Conservation (phyloP, 1,140 invertebrate species). For the Teleogryllus occipitalis region DNA sequence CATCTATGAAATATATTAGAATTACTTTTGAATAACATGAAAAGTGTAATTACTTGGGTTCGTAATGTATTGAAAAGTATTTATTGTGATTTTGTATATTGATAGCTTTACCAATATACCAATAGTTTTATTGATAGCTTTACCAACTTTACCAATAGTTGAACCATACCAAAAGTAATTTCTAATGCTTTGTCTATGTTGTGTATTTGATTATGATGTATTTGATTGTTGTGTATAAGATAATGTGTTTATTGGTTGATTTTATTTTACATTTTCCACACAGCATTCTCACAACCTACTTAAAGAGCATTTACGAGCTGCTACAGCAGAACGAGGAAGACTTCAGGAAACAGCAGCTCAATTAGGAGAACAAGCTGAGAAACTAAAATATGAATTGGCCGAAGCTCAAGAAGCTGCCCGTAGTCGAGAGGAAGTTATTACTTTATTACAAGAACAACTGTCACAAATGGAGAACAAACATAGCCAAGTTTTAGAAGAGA, state of each 20-base stretch:
- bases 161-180: no score
- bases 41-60: no score
- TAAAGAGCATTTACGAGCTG: slow-evolving; percentile 26
- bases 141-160: no score
- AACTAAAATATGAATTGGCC: slow-evolving; percentile 29
- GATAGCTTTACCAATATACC: no score
- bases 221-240: not conserved
- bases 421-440: slow-evolving; percentile 28
- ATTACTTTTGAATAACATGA: no score
- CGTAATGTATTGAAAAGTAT: no score
- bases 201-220: not conserved
- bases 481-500: slow-evolving; percentile 18
- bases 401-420: slow-evolving; percentile 26
- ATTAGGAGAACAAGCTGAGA: slow-evolving; percentile 25
- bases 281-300: slow-evolving; percentile 20
- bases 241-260: no score
- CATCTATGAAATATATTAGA: no score
- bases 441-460: slow-evolving; percentile 19
- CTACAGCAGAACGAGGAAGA: slow-evolving; percentile 25
- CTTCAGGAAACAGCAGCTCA: slow-evolving; percentile 27
- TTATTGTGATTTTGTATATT: no score
- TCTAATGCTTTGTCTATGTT: no score
- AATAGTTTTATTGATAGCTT: no score
- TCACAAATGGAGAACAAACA: slow-evolving; percentile 14
- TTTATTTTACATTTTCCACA: no score